Evolutionary conservation across 2,113 vertebrate species (phyloP), one percentile per base, ranked within the genome.

Genomic region (Nothocercus julius): DNA sequence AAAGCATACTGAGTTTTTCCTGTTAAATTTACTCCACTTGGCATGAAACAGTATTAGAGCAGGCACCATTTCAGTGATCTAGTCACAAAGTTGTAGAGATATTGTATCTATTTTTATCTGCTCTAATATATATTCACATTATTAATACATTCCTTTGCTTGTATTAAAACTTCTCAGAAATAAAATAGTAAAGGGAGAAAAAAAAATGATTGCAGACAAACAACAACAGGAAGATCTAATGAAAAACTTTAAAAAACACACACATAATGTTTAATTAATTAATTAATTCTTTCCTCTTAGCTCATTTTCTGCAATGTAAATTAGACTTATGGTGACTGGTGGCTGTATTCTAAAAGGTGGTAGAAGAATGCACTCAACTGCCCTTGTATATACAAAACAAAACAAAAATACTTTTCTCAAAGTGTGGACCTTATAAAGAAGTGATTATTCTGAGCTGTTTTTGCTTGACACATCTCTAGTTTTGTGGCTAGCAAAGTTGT

Each of bases 141-240:
- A 53, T 84, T 69, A 90, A 34, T n/a, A 62, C 54, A 72, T 75
- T 79, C 2, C 11, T 90, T 75, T 82, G 7, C 2, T 87, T 90
- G 82, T 93, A 82, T 92, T 92, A 82, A 75, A 87, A 62, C 16
- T 75, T n/a, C 12, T 85, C 25, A 90, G 17, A 85, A 84, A 59
- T 73, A 40, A 69, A 68, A 34, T 38, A 80, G 17, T 22, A 83
- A 82, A 12, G 17, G 58, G 28, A 34, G 18, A 58, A 47, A 2
- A 56, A 73, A 51, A 64, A 86, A 54, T 34, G 3, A 66, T 61
- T 78, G 5, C 13, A 38, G 27, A 53, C 3, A 85, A 25, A 12
- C 27, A 78, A 49, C 49, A 49, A 47, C 20, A 47, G 17, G 24
- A 49, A 49, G 21, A 53, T 5, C 18, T 66, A 51, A 79, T 13